Evolutionary conservation across 2,797 vertebrate species (phyloP).

Genomic region (Scolopax bukidnonensis): DNA sequence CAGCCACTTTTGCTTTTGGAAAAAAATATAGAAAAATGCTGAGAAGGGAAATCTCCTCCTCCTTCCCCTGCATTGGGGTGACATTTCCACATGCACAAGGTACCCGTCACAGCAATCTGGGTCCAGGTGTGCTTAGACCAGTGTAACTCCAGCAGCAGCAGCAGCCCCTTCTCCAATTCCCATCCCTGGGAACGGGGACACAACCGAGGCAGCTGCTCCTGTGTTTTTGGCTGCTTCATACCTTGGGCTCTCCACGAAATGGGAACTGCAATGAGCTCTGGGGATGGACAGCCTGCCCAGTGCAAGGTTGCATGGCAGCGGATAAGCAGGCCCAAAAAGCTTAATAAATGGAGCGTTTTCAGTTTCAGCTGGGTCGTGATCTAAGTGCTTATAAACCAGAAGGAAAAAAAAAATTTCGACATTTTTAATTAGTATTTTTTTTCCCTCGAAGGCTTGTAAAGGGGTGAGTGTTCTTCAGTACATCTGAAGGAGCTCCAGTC

Average conservation of each 20-base stretch:
- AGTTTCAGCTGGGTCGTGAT: slow-evolving; percentile 4
- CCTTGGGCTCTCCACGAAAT: background rate
- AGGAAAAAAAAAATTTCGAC: background rate
- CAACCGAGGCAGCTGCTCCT: background rate
- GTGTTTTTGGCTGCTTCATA: background rate
- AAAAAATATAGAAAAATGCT: background rate
- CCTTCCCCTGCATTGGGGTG: background rate
- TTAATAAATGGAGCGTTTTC: slow-evolving; percentile 5
- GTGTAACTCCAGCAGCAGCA: background rate
- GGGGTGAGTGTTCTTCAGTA: background rate
- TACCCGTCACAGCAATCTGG: background rate
- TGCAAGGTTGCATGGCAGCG: background rate
- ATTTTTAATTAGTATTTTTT: slow-evolving; percentile 14
- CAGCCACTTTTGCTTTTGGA: background rate
- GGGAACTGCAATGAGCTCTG: background rate
- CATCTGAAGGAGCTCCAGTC: background rate
- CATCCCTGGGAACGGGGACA: background rate
- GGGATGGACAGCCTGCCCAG: background rate
- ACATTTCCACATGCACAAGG: background rate
- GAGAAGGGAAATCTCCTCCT: background rate
- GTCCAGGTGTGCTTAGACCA: background rate
- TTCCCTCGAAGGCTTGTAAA: background rate
- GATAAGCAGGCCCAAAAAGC: background rate
- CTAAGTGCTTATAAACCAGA: slow-evolving; percentile 5
- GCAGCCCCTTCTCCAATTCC: background rate